phyloP scores from a whole-genome alignment of 1,140 invertebrate genomes.

The Zaprionus tsacasi region DNA sequence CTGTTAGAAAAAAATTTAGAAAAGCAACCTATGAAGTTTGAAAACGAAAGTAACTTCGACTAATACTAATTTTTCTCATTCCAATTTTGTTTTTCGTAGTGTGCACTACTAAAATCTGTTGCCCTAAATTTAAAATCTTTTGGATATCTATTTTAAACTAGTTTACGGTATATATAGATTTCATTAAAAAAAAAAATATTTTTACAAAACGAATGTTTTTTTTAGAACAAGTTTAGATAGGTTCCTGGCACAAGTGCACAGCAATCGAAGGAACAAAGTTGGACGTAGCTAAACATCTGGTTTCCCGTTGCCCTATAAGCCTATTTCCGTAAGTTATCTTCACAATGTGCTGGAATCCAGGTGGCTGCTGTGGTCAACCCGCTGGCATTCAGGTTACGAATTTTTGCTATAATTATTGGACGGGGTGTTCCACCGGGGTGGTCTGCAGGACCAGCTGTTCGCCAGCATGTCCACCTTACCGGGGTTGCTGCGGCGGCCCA shows the following conservation, averaged over 20 bases:
- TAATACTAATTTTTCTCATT: slow-evolving; percentile 6
- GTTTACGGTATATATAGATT: slow-evolving; percentile 38
- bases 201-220: not conserved
- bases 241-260: slow-evolving; percentile 15
- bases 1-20: too few relatives aligned
- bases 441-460: slow-evolving; percentile 39
- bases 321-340: slow-evolving; percentile 17
- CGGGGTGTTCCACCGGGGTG: slow-evolving; percentile 37
- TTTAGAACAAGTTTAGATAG: slow-evolving; percentile 7
- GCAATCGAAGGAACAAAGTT: not conserved
- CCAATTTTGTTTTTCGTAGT: slow-evolving; percentile 28
- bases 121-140: slow-evolving; percentile 27
- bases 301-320: not conserved
- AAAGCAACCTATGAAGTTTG: slow-evolving; percentile 3
- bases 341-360: slow-evolving; percentile 64
- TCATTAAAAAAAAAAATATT: not conserved
- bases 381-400: slow-evolving; percentile 61
- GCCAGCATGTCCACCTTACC: slow-evolving; percentile 44
- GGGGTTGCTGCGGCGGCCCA: slow-evolving; percentile 46
- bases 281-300: not conserved
- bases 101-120: slow-evolving; percentile 40
- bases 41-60: not conserved
- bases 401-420: slow-evolving; percentile 70
- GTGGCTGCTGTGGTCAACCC: slow-evolving; percentile 59
- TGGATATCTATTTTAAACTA: slow-evolving; percentile 24